A percentile compares a stretch with the other conserved stretches of the same genome.
These are phyloP conservation scores for Resseliella maxima DNA, from an alignment of 2,888 invertebrate species.

Conservation along the genomic window DNA sequence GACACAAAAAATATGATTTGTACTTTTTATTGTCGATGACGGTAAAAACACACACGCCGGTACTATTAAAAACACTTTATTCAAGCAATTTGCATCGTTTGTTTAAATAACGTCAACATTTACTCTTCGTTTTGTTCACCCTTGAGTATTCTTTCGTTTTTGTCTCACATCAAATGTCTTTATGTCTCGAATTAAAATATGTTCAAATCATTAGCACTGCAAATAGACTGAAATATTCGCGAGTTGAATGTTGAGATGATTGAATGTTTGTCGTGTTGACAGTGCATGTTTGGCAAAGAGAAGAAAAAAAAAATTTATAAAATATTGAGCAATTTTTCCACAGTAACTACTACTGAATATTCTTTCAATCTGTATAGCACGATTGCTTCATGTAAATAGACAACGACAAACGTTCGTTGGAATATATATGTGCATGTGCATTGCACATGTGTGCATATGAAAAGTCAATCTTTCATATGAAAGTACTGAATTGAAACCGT, in stretches of 20 bases:
- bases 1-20: background rate
- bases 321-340: too few relatives aligned
- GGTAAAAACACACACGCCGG: background rate
- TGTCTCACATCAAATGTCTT: background rate
- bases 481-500: too few relatives aligned
- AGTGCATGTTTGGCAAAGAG: background rate
- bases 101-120: background rate
- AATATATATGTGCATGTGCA: too few relatives aligned
- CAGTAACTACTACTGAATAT: background rate
- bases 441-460: too few relatives aligned
- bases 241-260: background rate
- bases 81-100: background rate
- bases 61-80: constrained; percentile 39
- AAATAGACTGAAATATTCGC: background rate
- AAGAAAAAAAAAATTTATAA: background rate
- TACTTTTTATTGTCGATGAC: background rate
- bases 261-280: background rate
- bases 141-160: background rate
- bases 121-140: background rate
- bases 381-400: background rate
- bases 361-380: too few relatives aligned
- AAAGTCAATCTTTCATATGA: too few relatives aligned
- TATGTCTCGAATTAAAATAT: constrained; percentile 23
- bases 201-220: constrained; percentile 43
- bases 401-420: background rate